Evolutionary conservation across 2,113 vertebrate genomes (phyloP), one percentile per base, ranked within the genome.

Genomic region (Bombycilla garrulus): DNA sequence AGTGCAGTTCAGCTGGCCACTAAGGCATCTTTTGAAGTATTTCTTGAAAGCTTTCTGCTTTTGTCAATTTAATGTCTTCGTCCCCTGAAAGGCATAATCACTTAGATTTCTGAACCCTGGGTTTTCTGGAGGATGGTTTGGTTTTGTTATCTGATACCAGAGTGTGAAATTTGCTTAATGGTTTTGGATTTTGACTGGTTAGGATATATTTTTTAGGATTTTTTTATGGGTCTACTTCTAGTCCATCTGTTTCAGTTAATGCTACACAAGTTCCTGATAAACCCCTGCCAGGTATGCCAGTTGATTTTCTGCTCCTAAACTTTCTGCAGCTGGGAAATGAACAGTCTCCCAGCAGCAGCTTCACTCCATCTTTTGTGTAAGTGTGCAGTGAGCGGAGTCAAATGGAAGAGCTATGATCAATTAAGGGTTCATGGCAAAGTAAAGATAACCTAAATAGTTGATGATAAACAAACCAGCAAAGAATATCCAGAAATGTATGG

Each of bases 221-320:
- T 71, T 69, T 78, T 72, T 12, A 67, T 66, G 12, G 19, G 4
- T 36, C 44, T 15, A 15, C 8, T 57, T 65, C 13, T 71, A 35
- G 17, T 65, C 26, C n/a, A 48, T 87, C 48, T 56, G 11, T 31
- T 76, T 88, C 40, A 53, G 56, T 61, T 60, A 57, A 67, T 57
- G 40, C 25, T 6, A 1, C 45, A 38, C 11, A 80, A 50, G 13
- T 54, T 83, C 12, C 35, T 67, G 35, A 25, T 24, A 62, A 7
- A 4, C 22, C 31, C 14, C 3, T 76, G 36, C 40, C 65, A 64
- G 47, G 15, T 81, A 11, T 64, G 25, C 7, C 0, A 0, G 16
- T 19, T 74, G 48, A 67, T 84, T 51, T 90, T 88, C 26, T 77
- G 17, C 36, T 76, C 29, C 62, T 88, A 50, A 72, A 50, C 19